Percentiles rank a stretch among this genome's conserved stretches.
phyloP scores from a whole-genome alignment of 2,113 vertebrate genomes.

The Parotia lawesii region DNA sequence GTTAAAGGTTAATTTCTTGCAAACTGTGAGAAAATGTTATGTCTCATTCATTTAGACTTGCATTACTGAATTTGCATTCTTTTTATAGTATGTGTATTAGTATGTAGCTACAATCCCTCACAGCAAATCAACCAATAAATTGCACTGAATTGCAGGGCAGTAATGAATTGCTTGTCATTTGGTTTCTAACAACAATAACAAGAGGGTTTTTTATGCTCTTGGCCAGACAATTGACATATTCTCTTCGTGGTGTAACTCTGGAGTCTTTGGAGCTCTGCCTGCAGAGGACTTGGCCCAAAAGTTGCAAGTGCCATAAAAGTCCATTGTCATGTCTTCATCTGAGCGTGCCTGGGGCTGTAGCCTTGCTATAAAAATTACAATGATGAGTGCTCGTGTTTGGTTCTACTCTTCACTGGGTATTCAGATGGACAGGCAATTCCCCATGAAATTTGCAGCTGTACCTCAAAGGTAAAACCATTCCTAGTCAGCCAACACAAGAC shows the following conservation, averaged over 20 bases:
- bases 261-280: conserved; percentile 32
- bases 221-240: conserved; percentile 35
- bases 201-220: neutral
- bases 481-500: neutral
- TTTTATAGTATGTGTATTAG: conserved; percentile 44
- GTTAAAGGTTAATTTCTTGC: conserved; percentile 66
- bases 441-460: neutral
- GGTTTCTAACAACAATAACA: conserved; percentile 40
- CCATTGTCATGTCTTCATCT: neutral
- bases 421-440: neutral
- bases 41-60: conserved; percentile 53
- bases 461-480: neutral
- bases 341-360: neutral
- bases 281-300: neutral
- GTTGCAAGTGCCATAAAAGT: neutral
- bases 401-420: neutral
- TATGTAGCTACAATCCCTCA: conserved; percentile 37
- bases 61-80: conserved; percentile 59
- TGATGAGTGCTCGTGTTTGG: neutral
- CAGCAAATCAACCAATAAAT: conserved; percentile 66
- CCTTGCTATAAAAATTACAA: neutral
- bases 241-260: conserved; percentile 6
- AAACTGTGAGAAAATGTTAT: conserved; percentile 64
- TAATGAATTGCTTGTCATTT: conserved; percentile 57
- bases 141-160: conserved; percentile 43